Conservation (phyloP, 2,797 vertebrate species). For the Scarus forsteni region DNA sequence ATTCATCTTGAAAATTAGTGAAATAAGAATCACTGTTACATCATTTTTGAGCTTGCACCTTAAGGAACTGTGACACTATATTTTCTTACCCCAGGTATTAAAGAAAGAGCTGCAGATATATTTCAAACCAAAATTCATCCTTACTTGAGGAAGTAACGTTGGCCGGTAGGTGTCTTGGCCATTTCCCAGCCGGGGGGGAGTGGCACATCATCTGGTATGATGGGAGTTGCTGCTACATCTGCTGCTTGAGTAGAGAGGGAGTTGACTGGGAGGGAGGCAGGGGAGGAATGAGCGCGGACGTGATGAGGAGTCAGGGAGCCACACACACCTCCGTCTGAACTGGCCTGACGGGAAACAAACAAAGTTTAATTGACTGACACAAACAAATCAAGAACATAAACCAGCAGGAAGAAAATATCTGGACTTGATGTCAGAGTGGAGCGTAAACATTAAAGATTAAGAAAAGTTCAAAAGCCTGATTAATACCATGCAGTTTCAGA, state of each 20-base stretch:
- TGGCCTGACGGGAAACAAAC: conserved; percentile 86
- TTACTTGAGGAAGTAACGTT: conserved; percentile 97
- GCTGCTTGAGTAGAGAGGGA: conserved; percentile 88
- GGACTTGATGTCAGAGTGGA: conserved; percentile 8
- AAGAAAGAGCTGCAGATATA: not conserved
- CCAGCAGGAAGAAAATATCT: conserved; percentile 32
- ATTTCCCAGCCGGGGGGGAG: conserved; percentile 96
- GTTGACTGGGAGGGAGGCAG: conserved; percentile 93
- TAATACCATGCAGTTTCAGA: too few relatives aligned
- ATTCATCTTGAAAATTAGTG: too few relatives aligned
- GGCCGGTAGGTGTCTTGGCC: conserved; percentile 95
- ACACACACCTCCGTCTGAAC: conserved; percentile 92
- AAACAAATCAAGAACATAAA: conserved; percentile 36
- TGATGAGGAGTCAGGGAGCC: conserved; percentile 92
- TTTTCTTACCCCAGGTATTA: too few relatives aligned
- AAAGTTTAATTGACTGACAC: conserved; percentile 46
- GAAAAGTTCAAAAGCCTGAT: not conserved
- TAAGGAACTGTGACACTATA: too few relatives aligned
- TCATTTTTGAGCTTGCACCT: too few relatives aligned
- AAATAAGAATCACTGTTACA: too few relatives aligned
- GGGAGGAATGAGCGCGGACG: conserved; percentile 93
- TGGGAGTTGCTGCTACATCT: conserved; percentile 84
- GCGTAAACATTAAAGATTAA: not conserved
- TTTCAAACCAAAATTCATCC: conserved; percentile 43
- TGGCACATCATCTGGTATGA: conserved; percentile 92